Evolutionary conservation across 1,140 invertebrate genomes (phyloP).

Genomic region (Aleiodes sp.): DNA sequence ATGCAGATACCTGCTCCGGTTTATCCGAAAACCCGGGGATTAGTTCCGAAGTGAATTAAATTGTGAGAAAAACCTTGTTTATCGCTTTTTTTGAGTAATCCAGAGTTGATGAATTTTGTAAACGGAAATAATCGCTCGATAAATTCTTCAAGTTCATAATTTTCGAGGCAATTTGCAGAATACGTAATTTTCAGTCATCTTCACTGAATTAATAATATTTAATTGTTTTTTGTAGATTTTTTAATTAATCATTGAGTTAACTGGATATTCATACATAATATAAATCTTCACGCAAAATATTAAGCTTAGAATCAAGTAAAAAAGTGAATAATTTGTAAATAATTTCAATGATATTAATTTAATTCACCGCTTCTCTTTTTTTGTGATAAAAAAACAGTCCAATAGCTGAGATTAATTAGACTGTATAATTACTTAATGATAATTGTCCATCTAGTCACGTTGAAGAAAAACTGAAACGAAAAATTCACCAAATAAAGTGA

Average conservation of each 20-base stretch:
- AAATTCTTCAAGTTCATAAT: too few relatives aligned
- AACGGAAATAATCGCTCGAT: background rate
- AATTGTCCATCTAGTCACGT: background rate
- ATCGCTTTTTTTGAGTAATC: background rate
- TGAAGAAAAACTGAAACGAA: background rate
- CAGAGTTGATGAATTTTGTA: background rate
- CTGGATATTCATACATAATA: too few relatives aligned
- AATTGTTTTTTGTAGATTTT: too few relatives aligned
- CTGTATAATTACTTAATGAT: background rate
- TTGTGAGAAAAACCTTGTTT: background rate
- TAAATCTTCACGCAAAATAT: too few relatives aligned
- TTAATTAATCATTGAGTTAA: too few relatives aligned
- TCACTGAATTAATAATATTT: too few relatives aligned
- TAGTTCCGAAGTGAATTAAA: slow-evolving; percentile 67
- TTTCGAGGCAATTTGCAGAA: too few relatives aligned
- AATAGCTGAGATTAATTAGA: background rate
- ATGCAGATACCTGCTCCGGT: slow-evolving; percentile 59
- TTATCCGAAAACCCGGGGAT: slow-evolving; percentile 70
- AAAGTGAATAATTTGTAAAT: too few relatives aligned
- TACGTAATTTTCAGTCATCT: too few relatives aligned
- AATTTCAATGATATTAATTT: background rate
- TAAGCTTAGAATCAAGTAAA: too few relatives aligned
- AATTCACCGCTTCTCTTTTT: background rate
- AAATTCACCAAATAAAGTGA: background rate
- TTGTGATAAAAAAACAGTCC: background rate